Percentiles rank a stretch among this genome's conserved stretches.
Conservation (phyloP, 2,888 invertebrate genomes). For the Melanostoma scalare region DNA sequence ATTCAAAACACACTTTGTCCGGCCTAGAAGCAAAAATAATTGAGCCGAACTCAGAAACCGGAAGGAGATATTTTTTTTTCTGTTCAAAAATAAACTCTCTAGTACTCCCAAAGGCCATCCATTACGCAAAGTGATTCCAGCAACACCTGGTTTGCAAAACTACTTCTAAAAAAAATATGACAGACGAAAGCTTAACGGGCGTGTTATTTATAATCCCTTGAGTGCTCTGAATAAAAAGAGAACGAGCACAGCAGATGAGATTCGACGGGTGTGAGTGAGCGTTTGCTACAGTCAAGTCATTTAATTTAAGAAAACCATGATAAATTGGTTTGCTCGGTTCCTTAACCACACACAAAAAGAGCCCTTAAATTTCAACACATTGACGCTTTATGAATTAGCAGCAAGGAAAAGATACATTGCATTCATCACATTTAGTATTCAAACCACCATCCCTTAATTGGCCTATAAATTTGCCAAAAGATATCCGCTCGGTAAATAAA, state of each 20-base stretch:
- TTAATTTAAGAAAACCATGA: conserved; percentile 7
- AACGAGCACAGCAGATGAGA: background rate
- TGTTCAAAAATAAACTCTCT: background rate
- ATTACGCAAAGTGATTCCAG: conserved; percentile 24
- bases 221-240: conserved; percentile 15
- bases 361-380: too few relatives aligned
- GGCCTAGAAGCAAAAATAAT: background rate
- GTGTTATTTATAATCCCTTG: conserved; percentile 10
- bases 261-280: too few relatives aligned
- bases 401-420: background rate
- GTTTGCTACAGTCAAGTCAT: background rate
- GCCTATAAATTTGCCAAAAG: conserved; percentile 3
- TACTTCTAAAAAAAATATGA: background rate
- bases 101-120: conserved; percentile 6
- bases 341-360: too few relatives aligned
- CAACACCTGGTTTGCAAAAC: conserved; percentile 17
- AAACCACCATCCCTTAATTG: conserved; percentile 2
- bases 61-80: background rate
- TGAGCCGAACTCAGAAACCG: background rate
- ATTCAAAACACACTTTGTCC: too few relatives aligned
- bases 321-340: too few relatives aligned
- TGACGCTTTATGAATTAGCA: too few relatives aligned
- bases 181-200: background rate
- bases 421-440: background rate
- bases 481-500: background rate